Evolutionary conservation across 1,140 invertebrate genomes (phyloP).

Genomic region (Drusus annulatus): DNA sequence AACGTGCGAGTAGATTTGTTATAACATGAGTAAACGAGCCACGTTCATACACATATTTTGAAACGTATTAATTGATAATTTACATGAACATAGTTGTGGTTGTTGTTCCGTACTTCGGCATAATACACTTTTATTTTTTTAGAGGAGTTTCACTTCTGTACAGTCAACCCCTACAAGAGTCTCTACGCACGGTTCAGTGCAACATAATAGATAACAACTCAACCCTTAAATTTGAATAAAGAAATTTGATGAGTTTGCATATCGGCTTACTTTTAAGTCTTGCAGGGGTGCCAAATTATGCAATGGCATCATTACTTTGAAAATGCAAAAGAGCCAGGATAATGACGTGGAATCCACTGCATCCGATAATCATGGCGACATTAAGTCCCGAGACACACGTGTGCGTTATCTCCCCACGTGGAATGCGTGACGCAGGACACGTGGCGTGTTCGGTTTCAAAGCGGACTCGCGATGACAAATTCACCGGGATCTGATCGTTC

Average conservation of each 20-base stretch:
- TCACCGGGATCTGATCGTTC: slow-evolving; percentile 16
- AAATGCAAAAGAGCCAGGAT: slow-evolving; percentile 12
- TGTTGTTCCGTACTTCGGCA: no score
- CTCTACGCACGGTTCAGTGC: not conserved
- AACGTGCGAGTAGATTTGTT: no score
- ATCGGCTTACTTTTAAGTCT: not conserved
- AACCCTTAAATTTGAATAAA: slow-evolving; percentile 30
- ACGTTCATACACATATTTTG: no score
- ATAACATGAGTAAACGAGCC: no score
- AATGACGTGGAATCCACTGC: slow-evolving; percentile 21
- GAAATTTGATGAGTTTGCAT: slow-evolving; percentile 33
- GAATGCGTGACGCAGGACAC: slow-evolving; percentile 28
- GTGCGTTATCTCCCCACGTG: slow-evolving; percentile 35
- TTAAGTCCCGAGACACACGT: slow-evolving; percentile 31
- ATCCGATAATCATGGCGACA: slow-evolving; percentile 34
- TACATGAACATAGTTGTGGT: no score
- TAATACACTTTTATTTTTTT: no score
- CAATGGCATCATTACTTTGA: slow-evolving; percentile 28
- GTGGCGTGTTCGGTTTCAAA: slow-evolving; percentile 37
- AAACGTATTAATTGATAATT: no score
- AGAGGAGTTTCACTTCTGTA: no score
- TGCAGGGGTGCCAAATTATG: slow-evolving; percentile 5
- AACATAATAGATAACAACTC: slow-evolving; percentile 10
- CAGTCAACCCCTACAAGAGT: no score
- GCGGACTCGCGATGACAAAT: slow-evolving; percentile 30